phyloP scores from a whole-genome alignment of 1,140 invertebrate genomes.

The Eubasilissa regina region DNA sequence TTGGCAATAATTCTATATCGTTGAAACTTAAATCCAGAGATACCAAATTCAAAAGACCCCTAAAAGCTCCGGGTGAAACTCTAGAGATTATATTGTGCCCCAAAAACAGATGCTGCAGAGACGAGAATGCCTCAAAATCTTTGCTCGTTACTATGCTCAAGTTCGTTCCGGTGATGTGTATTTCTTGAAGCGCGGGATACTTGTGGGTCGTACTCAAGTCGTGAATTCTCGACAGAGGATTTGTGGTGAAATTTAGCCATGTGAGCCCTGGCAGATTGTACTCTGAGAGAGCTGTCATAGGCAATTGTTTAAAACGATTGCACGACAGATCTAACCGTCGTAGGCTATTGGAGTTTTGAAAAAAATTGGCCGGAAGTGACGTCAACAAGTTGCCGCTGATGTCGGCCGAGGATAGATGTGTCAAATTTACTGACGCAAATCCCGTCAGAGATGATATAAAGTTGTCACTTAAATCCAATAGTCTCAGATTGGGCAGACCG shows the following conservation, averaged over 20 bases:
- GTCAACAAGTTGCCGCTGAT: conserved; percentile 82
- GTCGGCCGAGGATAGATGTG: conserved; percentile 81
- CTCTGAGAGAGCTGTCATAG: conserved; percentile 84
- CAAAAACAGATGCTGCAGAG: conserved; percentile 82
- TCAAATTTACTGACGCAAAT: conserved; percentile 83
- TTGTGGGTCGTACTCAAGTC: conserved; percentile 76
- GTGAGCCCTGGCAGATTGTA: conserved; percentile 80
- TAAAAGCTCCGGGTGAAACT: conserved; percentile 89
- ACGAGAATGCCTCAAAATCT: conserved; percentile 90
- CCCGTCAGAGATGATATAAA: conserved; percentile 82
- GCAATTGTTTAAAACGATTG: conserved; percentile 88
- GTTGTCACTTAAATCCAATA: conserved; percentile 84
- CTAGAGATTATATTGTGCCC: conserved; percentile 83
- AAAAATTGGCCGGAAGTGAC: conserved; percentile 87
- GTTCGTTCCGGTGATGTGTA: conserved; percentile 88
- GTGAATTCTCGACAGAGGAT: conserved; percentile 79
- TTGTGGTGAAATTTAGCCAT: conserved; percentile 86
- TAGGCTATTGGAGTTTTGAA: conserved; percentile 80
- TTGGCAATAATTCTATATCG: conserved; percentile 86
- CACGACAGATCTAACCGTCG: conserved; percentile 84
- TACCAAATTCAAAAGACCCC: conserved; percentile 81
- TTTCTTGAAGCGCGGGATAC: conserved; percentile 83
- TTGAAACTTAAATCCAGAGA: conserved; percentile 88
- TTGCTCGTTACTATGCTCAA: conserved; percentile 88
- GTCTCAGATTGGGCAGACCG: conserved; percentile 80